These are phyloP conservation scores for Mirza zaza DNA, from an alignment of 2,113 vertebrate genomes.

Conservation along the genomic window DNA sequence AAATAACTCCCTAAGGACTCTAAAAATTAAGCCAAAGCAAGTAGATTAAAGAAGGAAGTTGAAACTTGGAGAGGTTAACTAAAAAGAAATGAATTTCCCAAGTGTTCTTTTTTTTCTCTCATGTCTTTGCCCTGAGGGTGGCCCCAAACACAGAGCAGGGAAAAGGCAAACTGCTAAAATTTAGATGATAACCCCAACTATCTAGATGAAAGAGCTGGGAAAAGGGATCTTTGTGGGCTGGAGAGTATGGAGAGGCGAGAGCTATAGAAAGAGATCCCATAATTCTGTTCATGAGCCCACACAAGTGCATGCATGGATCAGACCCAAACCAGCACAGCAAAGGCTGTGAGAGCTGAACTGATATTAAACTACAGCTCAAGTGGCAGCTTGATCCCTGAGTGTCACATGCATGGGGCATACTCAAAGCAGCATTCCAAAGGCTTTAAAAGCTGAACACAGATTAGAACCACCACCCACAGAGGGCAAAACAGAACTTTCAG, in stretches of 20 bases:
- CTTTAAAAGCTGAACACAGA: not conserved
- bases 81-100: not conserved
- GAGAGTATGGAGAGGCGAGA: not conserved
- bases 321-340: not conserved
- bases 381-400: not conserved
- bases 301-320: not conserved
- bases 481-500: constrained; percentile 3
- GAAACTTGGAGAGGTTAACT: not conserved
- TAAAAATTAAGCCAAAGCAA: not conserved
- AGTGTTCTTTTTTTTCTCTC: not conserved
- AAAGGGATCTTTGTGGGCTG: not conserved
- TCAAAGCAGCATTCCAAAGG: not conserved
- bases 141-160: not conserved
- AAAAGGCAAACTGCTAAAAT: not conserved
- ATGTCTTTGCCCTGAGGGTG: not conserved
- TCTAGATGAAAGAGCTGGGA: not conserved
- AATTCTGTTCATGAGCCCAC: not conserved
- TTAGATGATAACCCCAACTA: not conserved
- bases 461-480: not conserved
- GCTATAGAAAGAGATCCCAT: no score
- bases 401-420: not conserved
- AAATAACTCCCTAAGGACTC: not conserved
- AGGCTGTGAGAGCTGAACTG: not conserved
- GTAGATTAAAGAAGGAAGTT: not conserved
- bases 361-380: not conserved